A percentile compares a stretch with the other conserved stretches of the same genome.
Evolutionary conservation across 2,888 invertebrate genomes (phyloP).

Genomic region (Drosophila recens): DNA sequence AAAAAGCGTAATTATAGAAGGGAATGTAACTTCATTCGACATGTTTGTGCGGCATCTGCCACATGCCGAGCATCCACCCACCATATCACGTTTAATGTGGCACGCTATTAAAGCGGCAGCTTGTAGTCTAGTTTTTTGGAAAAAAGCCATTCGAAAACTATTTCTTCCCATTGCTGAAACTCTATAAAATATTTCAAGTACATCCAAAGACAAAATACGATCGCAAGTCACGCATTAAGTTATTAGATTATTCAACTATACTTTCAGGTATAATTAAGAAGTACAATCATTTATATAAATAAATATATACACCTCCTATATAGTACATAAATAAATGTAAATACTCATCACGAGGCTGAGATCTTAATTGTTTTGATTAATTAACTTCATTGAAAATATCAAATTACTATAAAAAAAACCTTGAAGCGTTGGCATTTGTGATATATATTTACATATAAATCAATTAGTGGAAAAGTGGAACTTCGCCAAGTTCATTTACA

Average conservation of each 20-base stretch:
- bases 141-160: conserved; percentile 1
- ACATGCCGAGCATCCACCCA: conserved; percentile 3
- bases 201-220: background rate
- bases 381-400: background rate
- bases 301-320: background rate
- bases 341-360: conserved; percentile 4
- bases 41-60: conserved; percentile 1
- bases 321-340: background rate
- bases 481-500: background rate
- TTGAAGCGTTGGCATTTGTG: background rate
- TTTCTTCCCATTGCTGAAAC: conserved; percentile 9
- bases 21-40: conserved; percentile 3
- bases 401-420: background rate
- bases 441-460: background rate
- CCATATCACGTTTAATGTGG: conserved; percentile 7
- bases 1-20: conserved; percentile 3
- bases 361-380: background rate
- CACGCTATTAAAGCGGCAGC: conserved; percentile 1
- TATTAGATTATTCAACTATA: conserved; percentile 4
- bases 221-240: conserved; percentile 6
- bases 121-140: background rate
- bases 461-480: background rate
- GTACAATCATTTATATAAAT: background rate
- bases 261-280: background rate
- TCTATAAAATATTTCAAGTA: conserved; percentile 4